Base-by-base conservation (phyloP, 2,113 vertebrate genomes). In the Melanostigma gelatinosum region DNA sequence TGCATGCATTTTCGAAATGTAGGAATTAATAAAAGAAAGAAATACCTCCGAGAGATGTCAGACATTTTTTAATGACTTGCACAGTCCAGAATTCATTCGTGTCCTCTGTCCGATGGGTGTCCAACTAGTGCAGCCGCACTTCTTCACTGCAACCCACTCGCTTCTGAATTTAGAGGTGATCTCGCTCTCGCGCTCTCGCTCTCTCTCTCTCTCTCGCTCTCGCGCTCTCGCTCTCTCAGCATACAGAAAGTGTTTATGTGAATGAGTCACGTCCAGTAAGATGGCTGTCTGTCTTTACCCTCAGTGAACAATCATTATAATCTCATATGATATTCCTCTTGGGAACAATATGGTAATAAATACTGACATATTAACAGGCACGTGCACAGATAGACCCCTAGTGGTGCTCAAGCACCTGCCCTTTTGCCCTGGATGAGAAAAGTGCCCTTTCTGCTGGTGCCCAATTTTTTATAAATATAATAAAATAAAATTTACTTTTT, bases 31-130 rank as follows among this genome's bases (percentile, higher is more conserved):
- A 64, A 82, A 60, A 40, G 2, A 15, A 38, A 65, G 32, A 58
- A 7, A 82, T 87, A 89, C 90, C 88, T 91, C 7, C 40, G 38
- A 10, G 34, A 71, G 84, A 77, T 18, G 42, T 77, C 27, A 36
- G 34, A 32, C 79, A 80, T 80, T 34, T 16, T 34, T n/a, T 13
- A 55, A 20, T 36, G 27, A 36, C 38, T 29, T 58, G 32, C 1
- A 42, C 40, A 5, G 27, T 75, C 48, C 46, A 24, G 65, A 65
- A 54, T 29, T 73, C 74, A 79, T 83, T 67, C 67, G 57, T 15
- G 74, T 86, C 81, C 18, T 82, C 69, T 32, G 44, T 72, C 55
- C 48, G 29, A 18, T 54, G 22, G 7, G 42, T 54, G 79, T 64
- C 72, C 64, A 2, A 72, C 40, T 52, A 61, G 62, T 81, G 65